Evolutionary conservation across 2,888 invertebrate species (phyloP), one percentile per base, ranked within the genome.

Genomic region (Campoplex capitator): DNA sequence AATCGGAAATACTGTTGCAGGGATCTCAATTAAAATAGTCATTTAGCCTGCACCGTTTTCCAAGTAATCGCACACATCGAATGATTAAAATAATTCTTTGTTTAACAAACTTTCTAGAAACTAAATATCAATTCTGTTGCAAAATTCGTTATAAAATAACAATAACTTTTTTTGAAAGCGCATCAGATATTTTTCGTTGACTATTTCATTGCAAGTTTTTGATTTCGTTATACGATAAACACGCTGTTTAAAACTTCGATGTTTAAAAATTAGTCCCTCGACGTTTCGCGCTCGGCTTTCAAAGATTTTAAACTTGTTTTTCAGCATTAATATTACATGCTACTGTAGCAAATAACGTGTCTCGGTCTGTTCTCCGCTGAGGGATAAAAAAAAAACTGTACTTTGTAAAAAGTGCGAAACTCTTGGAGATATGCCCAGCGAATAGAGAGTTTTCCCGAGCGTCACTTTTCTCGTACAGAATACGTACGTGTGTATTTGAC

Each of bases 361-460:
- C 28, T 45, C 32, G 28, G 62, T 76, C 18, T 16, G 18, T 32
- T 42, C 68, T 42, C 42, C 9, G 48, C n/a, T 13, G 28, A 45
- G n/a, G 32, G 28, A 11, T 48, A 8, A 45, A 62, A 48, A 48
- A 75, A 48, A 23, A 42, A 62, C 18, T 42, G 42, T 28, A 32
- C 28, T 16, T 42, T 42, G 73, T 38, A 74, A 65, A 81, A 73
- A 81, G 81, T 81, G 81, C 73, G 65, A 81, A 81, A 81, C 74
- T 82, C 74, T 56, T 42, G 67, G n/a, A 75, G 74, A 67, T 62
- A 71, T 38, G 81, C 62, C 79, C 23, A 73, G 74, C 38, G 38
- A 73, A 80, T 62, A 35, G 71, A 35, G 73, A 73, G 38, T 62
- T 73, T 81, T 81, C 38, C 54, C 73, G 62, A 62, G 73, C 51